Evolutionary conservation across 2,797 vertebrate genomes (phyloP), one percentile per base, ranked within the genome.

Genomic region (Cossypha dichroa): DNA sequence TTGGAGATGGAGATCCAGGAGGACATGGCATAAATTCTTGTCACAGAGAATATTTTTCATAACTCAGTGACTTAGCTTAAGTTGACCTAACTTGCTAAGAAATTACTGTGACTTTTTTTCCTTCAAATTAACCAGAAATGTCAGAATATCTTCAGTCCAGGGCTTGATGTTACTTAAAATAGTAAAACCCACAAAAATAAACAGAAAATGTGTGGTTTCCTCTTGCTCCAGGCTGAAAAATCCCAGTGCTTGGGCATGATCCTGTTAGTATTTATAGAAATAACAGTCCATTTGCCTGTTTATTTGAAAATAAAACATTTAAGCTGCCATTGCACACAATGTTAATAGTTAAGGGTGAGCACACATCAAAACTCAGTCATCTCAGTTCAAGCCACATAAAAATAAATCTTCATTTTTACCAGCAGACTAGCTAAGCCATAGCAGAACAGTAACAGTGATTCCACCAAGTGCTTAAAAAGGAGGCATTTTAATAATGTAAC

Each of bases 171-270:
- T 96, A 80, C 97, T 96, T 88, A 89, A 97, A 96, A 97, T 96
- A 97, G 96, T 92, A 74, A 93, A 89, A 72, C 59, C 94, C 92
- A 87, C 85, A 90, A 94, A 97, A 96, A 96, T 91, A 94, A 96
- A 94, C 85, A 96, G 85, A 96, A 96, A 96, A 94, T 82, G 36
- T 97, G 92, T 95, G 95, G 96, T 96, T 96, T 96, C 90, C 84
- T 88, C 85, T 85, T 89, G 85, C 83, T 96, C 43, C 85, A 85
- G 88, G 90, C 92, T 89, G 90, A 95, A 95, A 97, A 96, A 85
- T 89, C 90, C 52, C 59, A 67, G 70, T 55, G 92, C 90, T 94
- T 93, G 82, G 76, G 87, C 87, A 94, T 67, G 94, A 93, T 96
- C 89, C 85, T 95, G 78, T 87, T 85, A 85, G 51, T 88, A 88